Percentiles rank a stretch among this genome's conserved stretches.
These are phyloP conservation scores for Amphipoea lucens DNA, from an alignment of 2,888 invertebrate genomes.

Conservation along the genomic window DNA sequence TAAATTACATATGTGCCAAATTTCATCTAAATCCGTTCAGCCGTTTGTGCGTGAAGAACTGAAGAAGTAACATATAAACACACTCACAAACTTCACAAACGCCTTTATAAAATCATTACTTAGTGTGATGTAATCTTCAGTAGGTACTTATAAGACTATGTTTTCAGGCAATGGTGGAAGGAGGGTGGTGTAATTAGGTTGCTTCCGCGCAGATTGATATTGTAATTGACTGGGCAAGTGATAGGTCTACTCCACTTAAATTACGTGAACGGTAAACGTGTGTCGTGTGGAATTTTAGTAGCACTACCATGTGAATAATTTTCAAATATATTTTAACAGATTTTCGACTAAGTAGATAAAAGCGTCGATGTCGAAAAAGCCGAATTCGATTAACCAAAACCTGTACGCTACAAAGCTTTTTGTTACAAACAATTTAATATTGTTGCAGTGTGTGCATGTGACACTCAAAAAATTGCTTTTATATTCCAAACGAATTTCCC, in stretches of 20 bases:
- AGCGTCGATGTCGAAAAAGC: neutral
- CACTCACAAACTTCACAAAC: no score
- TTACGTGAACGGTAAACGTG: neutral
- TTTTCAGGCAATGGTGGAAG: slow-evolving; percentile 3
- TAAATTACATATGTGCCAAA: no score
- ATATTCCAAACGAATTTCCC: slow-evolving; percentile 48
- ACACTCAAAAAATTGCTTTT: slow-evolving; percentile 53
- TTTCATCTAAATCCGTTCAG: no score
- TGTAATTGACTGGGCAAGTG: slow-evolving; percentile 33
- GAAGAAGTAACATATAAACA: no score
- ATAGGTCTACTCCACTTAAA: slow-evolving; percentile 1
- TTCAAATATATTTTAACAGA: neutral
- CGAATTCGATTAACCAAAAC: slow-evolving; percentile 29
- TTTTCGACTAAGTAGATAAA: slow-evolving; percentile 2
- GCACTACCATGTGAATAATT: neutral
- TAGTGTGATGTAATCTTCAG: no score
- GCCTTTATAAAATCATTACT: no score
- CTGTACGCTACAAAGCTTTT: slow-evolving; percentile 41
- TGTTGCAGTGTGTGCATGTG: slow-evolving; percentile 29
- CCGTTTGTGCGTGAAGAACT: no score
- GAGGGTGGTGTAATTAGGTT: slow-evolving; percentile 44
- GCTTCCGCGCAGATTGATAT: slow-evolving; percentile 35
- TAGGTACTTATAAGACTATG: no score
- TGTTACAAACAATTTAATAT: slow-evolving; percentile 53
- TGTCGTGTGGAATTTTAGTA: neutral